Conservation (phyloP, 2,888 invertebrate species). For the Spatulosminthurus flaviceps region DNA sequence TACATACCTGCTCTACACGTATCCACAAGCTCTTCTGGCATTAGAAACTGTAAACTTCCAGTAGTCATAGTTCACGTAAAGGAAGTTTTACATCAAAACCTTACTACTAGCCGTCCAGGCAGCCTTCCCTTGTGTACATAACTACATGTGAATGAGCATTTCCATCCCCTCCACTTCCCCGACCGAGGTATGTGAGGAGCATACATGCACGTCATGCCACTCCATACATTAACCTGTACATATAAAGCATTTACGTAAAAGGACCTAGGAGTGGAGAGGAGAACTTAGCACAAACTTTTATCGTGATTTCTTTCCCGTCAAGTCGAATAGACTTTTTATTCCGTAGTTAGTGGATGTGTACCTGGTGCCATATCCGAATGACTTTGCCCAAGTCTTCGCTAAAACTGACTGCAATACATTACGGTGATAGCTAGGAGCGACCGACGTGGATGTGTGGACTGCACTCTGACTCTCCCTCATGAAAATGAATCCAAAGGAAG, state of each 20-base stretch:
- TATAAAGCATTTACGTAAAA: neutral
- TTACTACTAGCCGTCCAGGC: neutral
- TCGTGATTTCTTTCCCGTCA: conserved; percentile 52
- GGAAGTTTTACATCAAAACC: too few species aligned
- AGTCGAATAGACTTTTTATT: conserved; percentile 49
- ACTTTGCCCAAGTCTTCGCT: conserved; percentile 24
- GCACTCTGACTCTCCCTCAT: neutral
- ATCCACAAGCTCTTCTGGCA: too few species aligned
- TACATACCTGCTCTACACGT: too few species aligned
- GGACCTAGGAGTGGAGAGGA: too few species aligned
- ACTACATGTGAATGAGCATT: neutral
- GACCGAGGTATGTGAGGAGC: neutral
- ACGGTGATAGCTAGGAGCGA: neutral
- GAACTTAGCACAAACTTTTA: conserved; percentile 44
- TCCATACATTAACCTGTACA: too few species aligned
- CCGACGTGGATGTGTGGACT: conserved; percentile 18
- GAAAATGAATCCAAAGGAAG: too few species aligned
- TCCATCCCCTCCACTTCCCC: conserved; percentile 24
- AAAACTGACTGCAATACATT: conserved; percentile 10
- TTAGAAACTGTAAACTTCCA: too few species aligned
- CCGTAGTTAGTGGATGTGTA: conserved; percentile 51
- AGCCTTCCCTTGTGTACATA: neutral
- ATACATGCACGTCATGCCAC: too few species aligned
- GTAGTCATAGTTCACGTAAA: too few species aligned
- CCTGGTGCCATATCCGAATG: conserved; percentile 44